Evolutionary conservation across 2,113 vertebrate genomes (phyloP).

Genomic region (Raphicerus campestris): DNA sequence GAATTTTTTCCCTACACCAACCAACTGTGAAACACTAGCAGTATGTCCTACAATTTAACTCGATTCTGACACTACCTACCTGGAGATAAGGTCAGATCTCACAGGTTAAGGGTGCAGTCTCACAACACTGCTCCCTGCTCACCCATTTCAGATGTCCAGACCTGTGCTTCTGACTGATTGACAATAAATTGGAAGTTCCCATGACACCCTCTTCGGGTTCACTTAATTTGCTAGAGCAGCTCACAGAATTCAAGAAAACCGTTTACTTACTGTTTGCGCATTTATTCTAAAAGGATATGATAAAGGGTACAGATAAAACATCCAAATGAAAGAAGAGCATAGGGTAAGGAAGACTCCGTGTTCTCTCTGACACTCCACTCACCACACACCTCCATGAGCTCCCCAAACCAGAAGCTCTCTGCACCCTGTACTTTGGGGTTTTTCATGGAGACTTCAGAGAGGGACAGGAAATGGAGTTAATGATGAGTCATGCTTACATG

Average conservation of each 20-base stretch:
- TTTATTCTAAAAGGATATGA: neutral
- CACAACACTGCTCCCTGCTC: neutral
- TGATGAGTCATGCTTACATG: neutral
- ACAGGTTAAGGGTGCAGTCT: neutral
- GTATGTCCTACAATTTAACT: neutral
- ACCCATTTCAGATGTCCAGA: neutral
- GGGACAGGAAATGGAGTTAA: neutral
- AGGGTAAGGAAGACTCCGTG: too few species aligned
- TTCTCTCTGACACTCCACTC: neutral
- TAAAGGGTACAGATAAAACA: neutral
- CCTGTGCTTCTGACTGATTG: neutral
- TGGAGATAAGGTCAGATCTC: neutral
- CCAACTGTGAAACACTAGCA: neutral
- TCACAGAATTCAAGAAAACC: neutral
- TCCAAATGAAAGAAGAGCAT: neutral
- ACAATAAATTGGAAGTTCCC: neutral
- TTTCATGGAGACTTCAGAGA: neutral
- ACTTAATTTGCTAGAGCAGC: neutral
- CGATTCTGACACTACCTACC: neutral
- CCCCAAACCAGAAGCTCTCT: neutral
- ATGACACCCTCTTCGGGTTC: neutral
- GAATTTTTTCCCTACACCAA: neutral
- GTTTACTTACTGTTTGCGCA: neutral
- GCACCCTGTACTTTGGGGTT: neutral
- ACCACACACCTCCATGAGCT: neutral